These are phyloP conservation scores for Prionace glauca DNA, from an alignment of 2,797 vertebrate genomes.

Conservation along the genomic window DNA sequence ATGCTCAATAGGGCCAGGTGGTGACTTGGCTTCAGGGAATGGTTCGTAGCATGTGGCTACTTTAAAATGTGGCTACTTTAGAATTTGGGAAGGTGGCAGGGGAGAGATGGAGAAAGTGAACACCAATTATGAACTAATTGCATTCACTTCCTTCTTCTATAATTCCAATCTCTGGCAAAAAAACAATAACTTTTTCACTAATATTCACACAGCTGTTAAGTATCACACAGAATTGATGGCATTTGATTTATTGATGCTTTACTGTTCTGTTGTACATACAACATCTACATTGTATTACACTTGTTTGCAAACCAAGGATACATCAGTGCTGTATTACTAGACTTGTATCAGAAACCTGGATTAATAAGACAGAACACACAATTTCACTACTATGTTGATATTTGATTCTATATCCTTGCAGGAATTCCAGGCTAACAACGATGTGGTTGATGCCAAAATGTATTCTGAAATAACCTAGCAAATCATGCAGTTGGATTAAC, in stretches of 20 bases:
- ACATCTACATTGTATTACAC: neutral
- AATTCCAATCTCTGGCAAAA: neutral
- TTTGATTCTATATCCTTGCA: neutral
- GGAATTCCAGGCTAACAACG: neutral
- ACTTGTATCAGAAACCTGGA: neutral
- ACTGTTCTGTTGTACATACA: neutral
- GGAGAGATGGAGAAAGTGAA: neutral
- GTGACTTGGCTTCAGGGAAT: neutral
- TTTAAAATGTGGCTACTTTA: neutral
- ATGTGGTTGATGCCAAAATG: neutral
- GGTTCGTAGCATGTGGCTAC: neutral
- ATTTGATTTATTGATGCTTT: neutral
- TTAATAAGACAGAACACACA: neutral
- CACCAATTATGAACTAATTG: neutral
- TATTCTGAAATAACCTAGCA: neutral
- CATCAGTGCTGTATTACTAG: neutral
- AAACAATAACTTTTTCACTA: neutral
- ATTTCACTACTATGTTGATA: no score
- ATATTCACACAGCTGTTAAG: no score
- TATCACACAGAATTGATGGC: neutral
- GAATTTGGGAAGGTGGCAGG: neutral
- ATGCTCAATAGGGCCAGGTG: neutral
- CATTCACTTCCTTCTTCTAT: neutral
- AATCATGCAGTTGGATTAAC: neutral
- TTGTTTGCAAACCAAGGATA: neutral